Evolutionary conservation across 2,888 invertebrate genomes (phyloP).

Genomic region (Megastigmus dorsalis): DNA sequence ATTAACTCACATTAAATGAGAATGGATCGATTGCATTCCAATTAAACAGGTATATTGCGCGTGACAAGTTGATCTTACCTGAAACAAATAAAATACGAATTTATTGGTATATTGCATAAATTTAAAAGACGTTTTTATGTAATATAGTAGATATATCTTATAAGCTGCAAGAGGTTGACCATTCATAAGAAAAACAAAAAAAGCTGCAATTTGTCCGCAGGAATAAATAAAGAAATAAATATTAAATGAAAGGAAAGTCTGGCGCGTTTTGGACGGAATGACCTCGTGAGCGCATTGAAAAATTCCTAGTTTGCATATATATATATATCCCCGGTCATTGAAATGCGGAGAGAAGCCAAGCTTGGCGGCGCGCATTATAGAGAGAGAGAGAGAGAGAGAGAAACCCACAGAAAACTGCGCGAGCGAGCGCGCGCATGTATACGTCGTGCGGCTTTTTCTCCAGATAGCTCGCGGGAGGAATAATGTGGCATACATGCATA

Average conservation of each 20-base stretch:
- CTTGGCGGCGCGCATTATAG: conserved; percentile 26
- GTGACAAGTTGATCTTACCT: conserved; percentile 21
- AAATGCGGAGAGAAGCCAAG: conserved; percentile 9
- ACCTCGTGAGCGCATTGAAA: conserved; percentile 31
- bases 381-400: conserved; percentile 14
- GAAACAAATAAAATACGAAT: conserved; percentile 15
- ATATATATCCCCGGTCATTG: conserved; percentile 4
- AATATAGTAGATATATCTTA: too few relatives aligned
- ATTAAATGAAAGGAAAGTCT: too few relatives aligned
- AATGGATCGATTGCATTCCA: too few relatives aligned
- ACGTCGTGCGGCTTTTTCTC: conserved; percentile 19
- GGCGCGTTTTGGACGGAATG: too few relatives aligned
- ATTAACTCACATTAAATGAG: too few relatives aligned
- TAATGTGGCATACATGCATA: conserved; percentile 42
- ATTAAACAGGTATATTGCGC: too few relatives aligned
- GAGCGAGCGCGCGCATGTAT: neutral
- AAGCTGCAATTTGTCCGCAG: too few relatives aligned
- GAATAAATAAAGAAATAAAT: too few relatives aligned
- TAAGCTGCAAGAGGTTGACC: too few relatives aligned
- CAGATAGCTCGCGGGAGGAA: conserved; percentile 16
- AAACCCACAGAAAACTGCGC: conserved; percentile 6
- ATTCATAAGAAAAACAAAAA: too few relatives aligned
- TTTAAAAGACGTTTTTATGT: too few relatives aligned
- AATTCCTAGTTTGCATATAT: conserved; percentile 4
- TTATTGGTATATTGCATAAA: neutral